Evolutionary conservation across 1,140 invertebrate species (phyloP).

Genomic region (Sesamia nonagrioides): DNA sequence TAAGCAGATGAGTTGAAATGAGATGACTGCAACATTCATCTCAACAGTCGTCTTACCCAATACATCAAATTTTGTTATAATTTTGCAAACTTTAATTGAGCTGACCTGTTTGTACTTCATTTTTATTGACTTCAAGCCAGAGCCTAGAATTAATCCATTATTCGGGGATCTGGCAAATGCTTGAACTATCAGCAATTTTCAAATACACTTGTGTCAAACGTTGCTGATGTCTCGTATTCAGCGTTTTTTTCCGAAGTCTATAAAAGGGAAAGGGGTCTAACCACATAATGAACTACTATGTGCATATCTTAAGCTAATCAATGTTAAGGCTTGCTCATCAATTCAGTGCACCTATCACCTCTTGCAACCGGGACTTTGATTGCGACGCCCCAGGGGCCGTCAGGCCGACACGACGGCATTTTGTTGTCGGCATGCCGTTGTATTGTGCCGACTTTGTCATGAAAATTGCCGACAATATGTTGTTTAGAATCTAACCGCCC

Average conservation of each 20-base stretch:
- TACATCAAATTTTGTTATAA: too few relatives aligned
- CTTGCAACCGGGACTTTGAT: conserved; percentile 66
- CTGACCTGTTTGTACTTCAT: neutral
- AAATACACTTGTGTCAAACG: neutral
- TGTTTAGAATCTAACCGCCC: conserved; percentile 47
- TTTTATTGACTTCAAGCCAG: neutral
- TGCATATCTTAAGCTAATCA: conserved; percentile 54
- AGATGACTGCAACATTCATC: too few relatives aligned
- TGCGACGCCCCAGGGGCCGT: conserved; percentile 71
- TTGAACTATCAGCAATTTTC: neutral
- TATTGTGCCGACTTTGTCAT: conserved; percentile 61
- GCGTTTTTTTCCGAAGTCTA: neutral
- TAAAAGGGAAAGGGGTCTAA: neutral
- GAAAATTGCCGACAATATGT: conserved; percentile 63
- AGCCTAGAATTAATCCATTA: too few relatives aligned
- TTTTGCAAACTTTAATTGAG: neutral
- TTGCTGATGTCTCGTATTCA: neutral
- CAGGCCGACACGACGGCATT: conserved; percentile 69
- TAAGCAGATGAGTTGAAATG: neutral
- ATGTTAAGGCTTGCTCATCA: conserved; percentile 50
- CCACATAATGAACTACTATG: neutral
- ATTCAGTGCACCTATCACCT: conserved; percentile 58
- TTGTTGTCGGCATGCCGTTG: conserved; percentile 61
- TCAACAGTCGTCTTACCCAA: neutral
- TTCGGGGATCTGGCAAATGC: too few relatives aligned